These are phyloP conservation scores for Gambusia yucatana DNA, from an alignment of 2,797 vertebrate genomes.

Conservation along the genomic window DNA sequence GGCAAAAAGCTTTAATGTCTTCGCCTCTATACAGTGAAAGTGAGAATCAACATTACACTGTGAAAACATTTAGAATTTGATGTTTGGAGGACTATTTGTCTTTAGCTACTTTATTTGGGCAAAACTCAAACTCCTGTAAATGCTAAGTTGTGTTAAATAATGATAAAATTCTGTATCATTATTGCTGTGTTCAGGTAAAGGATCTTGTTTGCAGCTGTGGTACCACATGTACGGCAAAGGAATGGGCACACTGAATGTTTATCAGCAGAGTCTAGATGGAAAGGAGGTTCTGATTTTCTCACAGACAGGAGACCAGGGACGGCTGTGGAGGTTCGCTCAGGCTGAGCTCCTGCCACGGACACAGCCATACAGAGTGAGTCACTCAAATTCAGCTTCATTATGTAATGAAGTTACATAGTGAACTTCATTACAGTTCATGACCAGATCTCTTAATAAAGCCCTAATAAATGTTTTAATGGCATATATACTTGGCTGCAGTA, in stretches of 20 bases:
- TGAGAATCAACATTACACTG: constrained; percentile 34
- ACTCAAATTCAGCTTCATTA: neutral
- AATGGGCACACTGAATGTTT: constrained; percentile 76
- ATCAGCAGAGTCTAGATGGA: constrained; percentile 67
- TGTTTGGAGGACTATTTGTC: neutral
- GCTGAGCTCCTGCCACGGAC: constrained; percentile 54
- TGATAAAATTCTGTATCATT: neutral
- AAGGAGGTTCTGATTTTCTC: constrained; percentile 67
- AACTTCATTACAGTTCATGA: too few species aligned
- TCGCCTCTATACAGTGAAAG: constrained; percentile 73
- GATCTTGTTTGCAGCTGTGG: constrained; percentile 80
- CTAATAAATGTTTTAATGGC: neutral
- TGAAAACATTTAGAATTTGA: neutral
- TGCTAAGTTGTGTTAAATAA: neutral
- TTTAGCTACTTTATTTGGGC: neutral
- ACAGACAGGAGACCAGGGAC: constrained; percentile 72
- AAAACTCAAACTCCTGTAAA: neutral
- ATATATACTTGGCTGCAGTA: neutral
- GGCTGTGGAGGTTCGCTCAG: constrained; percentile 78
- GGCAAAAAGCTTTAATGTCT: constrained; percentile 71
- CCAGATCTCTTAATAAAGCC: too few species aligned
- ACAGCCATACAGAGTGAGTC: constrained; percentile 75
- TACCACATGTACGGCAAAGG: constrained; percentile 79
- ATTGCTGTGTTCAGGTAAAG: constrained; percentile 55
- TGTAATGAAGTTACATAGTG: neutral